Percentiles rank a stretch among this genome's conserved stretches.
phyloP scores from a whole-genome alignment of 2,888 invertebrate species.

The Tribolium freemani region DNA sequence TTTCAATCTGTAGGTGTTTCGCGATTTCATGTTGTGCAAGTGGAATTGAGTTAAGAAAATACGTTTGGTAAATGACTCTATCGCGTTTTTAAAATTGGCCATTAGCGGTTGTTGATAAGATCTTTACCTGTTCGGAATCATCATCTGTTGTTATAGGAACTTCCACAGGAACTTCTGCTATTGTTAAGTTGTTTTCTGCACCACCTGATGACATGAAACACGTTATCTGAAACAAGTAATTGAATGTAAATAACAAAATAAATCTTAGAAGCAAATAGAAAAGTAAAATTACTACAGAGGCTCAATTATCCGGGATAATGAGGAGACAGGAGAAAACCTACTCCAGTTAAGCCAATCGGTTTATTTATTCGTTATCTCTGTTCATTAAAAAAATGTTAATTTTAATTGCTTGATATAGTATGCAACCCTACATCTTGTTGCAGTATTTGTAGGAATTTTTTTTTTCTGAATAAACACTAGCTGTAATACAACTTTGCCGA shows the following conservation, averaged over 20 bases:
- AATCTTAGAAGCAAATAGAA: neutral
- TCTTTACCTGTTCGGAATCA: conserved; percentile 59
- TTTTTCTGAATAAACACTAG: too few species aligned
- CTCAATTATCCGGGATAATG: too few species aligned
- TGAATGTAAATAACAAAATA: neutral
- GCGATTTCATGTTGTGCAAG: conserved; percentile 1
- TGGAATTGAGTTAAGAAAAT: conserved; percentile 38
- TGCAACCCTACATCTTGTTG: too few species aligned
- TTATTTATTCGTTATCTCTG: too few species aligned
- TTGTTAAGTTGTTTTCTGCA: conserved; percentile 55
- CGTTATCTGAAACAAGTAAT: conserved; percentile 55
- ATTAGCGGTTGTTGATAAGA: conserved; percentile 36
- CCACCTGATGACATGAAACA: conserved; percentile 54
- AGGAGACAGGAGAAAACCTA: too few species aligned
- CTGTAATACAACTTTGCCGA: too few species aligned
- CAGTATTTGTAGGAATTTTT: too few species aligned
- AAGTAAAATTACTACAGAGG: too few species aligned
- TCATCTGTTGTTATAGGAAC: conserved; percentile 52
- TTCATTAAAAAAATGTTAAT: too few species aligned
- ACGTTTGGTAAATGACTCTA: conserved; percentile 48
- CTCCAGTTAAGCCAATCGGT: too few species aligned
- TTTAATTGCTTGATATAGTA: too few species aligned
- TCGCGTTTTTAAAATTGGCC: conserved; percentile 52
- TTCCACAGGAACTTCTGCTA: conserved; percentile 55
- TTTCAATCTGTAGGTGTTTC: neutral